These are phyloP conservation scores for Strix occidentalis DNA, from an alignment of 2,797 vertebrate species.

Conservation along the genomic window DNA sequence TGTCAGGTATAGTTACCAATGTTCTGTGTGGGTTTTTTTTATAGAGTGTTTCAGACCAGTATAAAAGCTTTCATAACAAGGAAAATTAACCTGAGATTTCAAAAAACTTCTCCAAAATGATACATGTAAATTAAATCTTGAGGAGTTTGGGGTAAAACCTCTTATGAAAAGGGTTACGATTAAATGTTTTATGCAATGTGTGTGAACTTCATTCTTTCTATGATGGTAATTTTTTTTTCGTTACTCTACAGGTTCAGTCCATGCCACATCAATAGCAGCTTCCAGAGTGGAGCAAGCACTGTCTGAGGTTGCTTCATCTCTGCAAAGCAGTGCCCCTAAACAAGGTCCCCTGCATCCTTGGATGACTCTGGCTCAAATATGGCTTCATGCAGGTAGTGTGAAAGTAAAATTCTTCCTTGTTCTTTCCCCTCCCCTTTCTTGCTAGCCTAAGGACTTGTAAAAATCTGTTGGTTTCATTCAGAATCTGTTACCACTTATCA, in stretches of 20 bases:
- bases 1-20: neutral
- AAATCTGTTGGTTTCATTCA: neutral
- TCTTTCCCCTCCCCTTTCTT: neutral
- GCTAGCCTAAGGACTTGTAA: neutral
- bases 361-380: slow-evolving; percentile 99
- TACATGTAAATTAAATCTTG: neutral
- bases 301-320: slow-evolving; percentile 94
- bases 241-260: slow-evolving; percentile 86
- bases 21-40: neutral
- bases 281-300: slow-evolving; percentile 97
- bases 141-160: neutral
- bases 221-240: neutral
- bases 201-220: neutral
- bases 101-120: neutral
- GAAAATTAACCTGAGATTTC: neutral
- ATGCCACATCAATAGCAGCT: slow-evolving; percentile 95
- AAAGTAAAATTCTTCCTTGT: neutral
- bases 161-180: neutral
- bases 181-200: neutral
- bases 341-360: slow-evolving; percentile 96
- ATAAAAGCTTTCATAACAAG: neutral
- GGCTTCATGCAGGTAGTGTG: slow-evolving; percentile 93
- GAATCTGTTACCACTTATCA: neutral
- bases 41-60: neutral
- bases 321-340: slow-evolving; percentile 96